Conservation (phyloP, 2,888 invertebrate genomes). For the Hartigia nigra region DNA sequence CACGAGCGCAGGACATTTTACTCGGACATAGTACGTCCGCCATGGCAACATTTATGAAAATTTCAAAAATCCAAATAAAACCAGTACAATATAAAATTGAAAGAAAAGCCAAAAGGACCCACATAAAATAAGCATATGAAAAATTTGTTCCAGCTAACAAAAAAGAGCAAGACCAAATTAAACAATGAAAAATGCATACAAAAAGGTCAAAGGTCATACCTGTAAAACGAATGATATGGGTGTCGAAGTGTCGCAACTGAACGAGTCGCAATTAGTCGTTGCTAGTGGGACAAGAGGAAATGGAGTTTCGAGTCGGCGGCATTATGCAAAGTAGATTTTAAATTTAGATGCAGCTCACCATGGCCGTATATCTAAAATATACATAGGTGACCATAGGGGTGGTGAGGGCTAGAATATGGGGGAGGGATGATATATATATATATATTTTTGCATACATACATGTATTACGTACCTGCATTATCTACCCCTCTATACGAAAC, state of each 20-base stretch:
- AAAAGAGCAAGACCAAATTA: constrained; percentile 15
- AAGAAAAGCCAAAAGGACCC: neutral
- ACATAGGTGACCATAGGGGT: neutral
- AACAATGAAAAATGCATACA: constrained; percentile 22
- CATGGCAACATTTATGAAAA: neutral
- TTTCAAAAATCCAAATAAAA: neutral
- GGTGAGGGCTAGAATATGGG: neutral
- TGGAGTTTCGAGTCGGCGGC: constrained; percentile 42
- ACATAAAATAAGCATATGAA: neutral
- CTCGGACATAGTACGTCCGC: constrained; percentile 15
- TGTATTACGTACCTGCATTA: constrained; percentile 1
- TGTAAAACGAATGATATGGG: constrained; percentile 55
- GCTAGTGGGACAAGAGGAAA: constrained; percentile 45
- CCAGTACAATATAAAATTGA: neutral
- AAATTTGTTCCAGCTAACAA: neutral
- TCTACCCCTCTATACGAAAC: neutral
- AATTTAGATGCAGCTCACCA: constrained; percentile 59
- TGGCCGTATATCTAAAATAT: neutral
- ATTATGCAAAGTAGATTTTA: constrained; percentile 66
- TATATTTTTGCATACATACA: constrained; percentile 16
- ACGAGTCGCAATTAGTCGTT: constrained; percentile 60
- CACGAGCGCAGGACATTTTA: constrained; percentile 18
- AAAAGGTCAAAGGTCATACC: constrained; percentile 19
- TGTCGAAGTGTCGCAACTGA: constrained; percentile 58
- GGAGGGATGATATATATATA: constrained; percentile 1